Conservation (phyloP, 2,113 vertebrate genomes). For the Engystomops pustulosus region DNA sequence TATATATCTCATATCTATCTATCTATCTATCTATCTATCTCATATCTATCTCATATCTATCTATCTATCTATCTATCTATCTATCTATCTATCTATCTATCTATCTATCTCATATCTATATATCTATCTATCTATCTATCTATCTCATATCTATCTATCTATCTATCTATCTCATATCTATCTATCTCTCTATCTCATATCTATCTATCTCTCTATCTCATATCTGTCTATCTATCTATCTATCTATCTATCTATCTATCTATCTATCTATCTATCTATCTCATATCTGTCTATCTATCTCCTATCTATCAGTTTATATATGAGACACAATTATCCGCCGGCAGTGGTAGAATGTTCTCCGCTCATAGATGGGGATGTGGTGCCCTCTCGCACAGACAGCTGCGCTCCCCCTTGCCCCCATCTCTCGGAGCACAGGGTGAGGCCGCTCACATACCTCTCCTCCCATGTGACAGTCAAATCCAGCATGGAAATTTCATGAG, state of each 20-base stretch:
- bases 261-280: neutral
- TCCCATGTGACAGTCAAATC: conserved; percentile 17
- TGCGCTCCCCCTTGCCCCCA: neutral
- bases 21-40: conserved; percentile 10
- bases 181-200: conserved; percentile 2
- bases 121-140: conserved; percentile 5
- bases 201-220: neutral
- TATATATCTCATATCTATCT: no score
- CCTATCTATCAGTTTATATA: neutral
- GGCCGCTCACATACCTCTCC: conserved; percentile 44
- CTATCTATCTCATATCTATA: conserved; percentile 2
- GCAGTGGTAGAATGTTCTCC: neutral
- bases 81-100: neutral
- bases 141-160: neutral
- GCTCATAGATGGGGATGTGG: neutral
- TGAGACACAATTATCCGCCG: neutral
- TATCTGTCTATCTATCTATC: conserved; percentile 4
- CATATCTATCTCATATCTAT: no score
- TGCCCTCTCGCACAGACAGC: conserved; percentile 49
- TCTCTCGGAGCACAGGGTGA: conserved; percentile 11
- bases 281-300: neutral
- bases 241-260: conserved; percentile 5
- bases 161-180: conserved; percentile 8
- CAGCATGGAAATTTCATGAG: conserved; percentile 27
- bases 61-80: conserved; percentile 7